Base-by-base conservation (phyloP, 2,888 invertebrate species). In the Phania funesta region DNA sequence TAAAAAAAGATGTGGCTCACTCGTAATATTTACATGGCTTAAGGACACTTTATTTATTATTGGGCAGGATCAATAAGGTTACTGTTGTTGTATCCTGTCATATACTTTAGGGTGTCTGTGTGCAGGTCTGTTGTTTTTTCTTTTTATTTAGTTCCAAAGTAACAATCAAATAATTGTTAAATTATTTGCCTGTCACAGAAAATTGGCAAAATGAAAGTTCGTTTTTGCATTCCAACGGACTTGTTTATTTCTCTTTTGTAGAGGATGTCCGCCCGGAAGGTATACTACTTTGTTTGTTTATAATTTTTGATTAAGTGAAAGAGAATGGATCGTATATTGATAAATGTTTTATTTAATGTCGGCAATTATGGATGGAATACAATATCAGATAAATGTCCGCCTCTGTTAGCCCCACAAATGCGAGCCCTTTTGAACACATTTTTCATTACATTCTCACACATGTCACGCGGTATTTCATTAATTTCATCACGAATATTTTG, bases 101-200 rank as follows among this genome's bases (percentile, higher is more conserved):
- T 54, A 16, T 13, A 38, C 8, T 44, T 26, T 13, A 3, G 16
- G 2, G 5, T 8, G 11, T 46, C 8, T 46, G 20, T 46, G 22
- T 22, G 5, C 8, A 44, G 7, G 44, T 18, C 7, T 44, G 5
- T 11, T 9, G 20, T 52, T 73, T 5, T 50, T 48, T 5, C 3
- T 32, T 68, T 22, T 52, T 70, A 32, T 62, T 64, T 64, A 64
- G 48, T 70, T 54, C 70, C 29, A 64, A 71, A 78, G 77, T 78
- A 56, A 71, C 54, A 64, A 78, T 71, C 77, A 71, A 70, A 78
- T 64, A 77, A 56, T 70, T 29, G 56, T 78, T 78, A 62, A 64
- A 71, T 71, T 78, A 64, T 56, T 56, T 56, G 64, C 13, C 22
- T 41, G 48, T 70, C 56, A 54, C 29, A 56, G 22, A 24, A 50